These are phyloP conservation scores for Theropithecus gelada DNA, from an alignment of 2,113 vertebrate species.

Conservation along the genomic window DNA sequence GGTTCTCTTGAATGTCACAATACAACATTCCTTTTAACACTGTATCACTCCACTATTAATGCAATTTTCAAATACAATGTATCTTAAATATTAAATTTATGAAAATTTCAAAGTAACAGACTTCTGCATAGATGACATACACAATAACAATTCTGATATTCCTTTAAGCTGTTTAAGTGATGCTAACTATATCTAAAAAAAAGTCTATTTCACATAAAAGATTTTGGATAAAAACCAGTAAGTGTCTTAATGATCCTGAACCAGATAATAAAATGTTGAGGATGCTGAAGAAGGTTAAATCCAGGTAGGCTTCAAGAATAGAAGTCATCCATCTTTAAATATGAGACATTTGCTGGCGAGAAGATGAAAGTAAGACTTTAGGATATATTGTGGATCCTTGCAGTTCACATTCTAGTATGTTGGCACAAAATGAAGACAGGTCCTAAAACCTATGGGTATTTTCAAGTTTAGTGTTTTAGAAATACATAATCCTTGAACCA, in stretches of 20 bases:
- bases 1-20: not conserved
- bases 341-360: not conserved
- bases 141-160: constrained; percentile 10
- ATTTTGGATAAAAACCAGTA: not conserved
- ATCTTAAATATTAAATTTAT: constrained; percentile 35
- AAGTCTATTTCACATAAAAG: not conserved
- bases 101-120: constrained; percentile 37
- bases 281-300: not conserved
- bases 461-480: constrained; percentile 29
- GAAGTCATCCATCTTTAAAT: not conserved
- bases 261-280: not conserved
- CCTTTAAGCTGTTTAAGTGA: not conserved
- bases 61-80: constrained; percentile 8
- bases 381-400: not conserved
- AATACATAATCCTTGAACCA: not conserved
- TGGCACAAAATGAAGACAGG: not conserved
- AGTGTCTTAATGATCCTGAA: constrained; percentile 6
- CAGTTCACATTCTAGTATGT: not conserved
- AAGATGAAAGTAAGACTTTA: not conserved
- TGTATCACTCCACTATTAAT: not conserved
- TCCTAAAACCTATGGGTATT: constrained; percentile 22
- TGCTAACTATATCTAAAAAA: not conserved
- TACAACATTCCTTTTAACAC: constrained; percentile 9
- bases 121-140: not conserved
- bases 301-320: not conserved